These are phyloP conservation scores for Calypte anna DNA, from an alignment of 2,113 vertebrate genomes.

Conservation along the genomic window DNA sequence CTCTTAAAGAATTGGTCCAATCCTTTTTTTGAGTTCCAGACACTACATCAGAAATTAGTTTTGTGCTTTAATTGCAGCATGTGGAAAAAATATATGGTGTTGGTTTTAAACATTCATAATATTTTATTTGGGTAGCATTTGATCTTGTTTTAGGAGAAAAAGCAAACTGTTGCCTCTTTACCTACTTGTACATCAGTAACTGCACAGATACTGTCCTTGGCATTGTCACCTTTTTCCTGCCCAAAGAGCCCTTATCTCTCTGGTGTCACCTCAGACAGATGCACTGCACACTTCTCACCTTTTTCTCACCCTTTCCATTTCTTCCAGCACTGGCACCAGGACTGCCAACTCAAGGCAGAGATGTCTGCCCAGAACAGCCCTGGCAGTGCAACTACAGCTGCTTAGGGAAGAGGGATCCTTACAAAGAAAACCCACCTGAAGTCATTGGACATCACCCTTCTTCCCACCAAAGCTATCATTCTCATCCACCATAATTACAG, in stretches of 20 bases:
- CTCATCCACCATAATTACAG: neutral
- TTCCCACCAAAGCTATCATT: neutral
- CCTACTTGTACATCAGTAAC: neutral
- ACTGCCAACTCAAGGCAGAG: neutral
- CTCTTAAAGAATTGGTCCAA: accelerated
- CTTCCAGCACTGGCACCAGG: neutral
- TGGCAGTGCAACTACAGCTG: neutral
- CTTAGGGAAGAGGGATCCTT: neutral
- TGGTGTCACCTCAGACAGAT: neutral
- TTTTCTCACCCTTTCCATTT: neutral
- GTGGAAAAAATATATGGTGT: neutral
- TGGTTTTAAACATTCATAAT: neutral
- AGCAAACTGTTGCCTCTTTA: neutral
- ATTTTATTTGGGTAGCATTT: neutral
- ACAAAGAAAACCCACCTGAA: neutral
- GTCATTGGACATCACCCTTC: neutral
- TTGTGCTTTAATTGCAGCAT: neutral
- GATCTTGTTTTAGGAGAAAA: neutral
- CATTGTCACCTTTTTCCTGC: neutral
- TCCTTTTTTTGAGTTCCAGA: neutral
- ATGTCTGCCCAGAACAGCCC: neutral
- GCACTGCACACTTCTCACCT: neutral
- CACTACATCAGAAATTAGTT: neutral
- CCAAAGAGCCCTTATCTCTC: neutral
- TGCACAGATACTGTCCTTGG: neutral